A percentile compares a stretch with the other conserved stretches of the same genome.
Evolutionary conservation across 1,140 invertebrate species (phyloP).

Genomic region (Halesus radiatus): DNA sequence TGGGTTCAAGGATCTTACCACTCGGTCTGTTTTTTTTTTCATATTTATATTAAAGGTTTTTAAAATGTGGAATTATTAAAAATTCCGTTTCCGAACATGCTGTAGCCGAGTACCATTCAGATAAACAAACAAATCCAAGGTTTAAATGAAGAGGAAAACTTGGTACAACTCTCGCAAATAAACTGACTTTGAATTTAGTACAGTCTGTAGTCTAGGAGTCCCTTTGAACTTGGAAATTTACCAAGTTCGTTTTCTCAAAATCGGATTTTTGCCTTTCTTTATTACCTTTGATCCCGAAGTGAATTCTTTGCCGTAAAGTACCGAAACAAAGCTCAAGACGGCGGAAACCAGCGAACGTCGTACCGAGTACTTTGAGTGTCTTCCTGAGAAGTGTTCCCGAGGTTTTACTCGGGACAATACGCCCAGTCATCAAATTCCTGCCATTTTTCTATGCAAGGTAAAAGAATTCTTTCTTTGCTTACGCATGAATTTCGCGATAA

Average conservation of each 20-base stretch:
- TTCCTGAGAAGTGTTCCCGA: neutral
- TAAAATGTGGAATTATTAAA: no score
- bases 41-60: no score
- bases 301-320: constrained; percentile 15
- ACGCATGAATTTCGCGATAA: constrained; percentile 24
- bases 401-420: constrained; percentile 5
- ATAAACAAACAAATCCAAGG: neutral
- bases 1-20: no score
- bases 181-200: neutral
- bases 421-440: constrained; percentile 10
- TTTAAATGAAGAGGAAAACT: neutral
- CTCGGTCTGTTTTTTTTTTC: no score
- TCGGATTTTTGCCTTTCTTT: neutral
- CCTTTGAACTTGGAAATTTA: neutral
- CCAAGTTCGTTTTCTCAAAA: constrained; percentile 18
- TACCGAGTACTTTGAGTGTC: neutral
- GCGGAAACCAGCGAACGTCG: constrained; percentile 1
- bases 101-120: neutral
- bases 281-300: constrained; percentile 28
- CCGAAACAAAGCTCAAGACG: constrained; percentile 12
- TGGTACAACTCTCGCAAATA: neutral
- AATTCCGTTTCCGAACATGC: no score
- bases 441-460: neutral
- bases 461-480: constrained; percentile 14
- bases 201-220: neutral